Base-by-base conservation (phyloP, 2,888 invertebrate genomes). In the Microdon myrmicae region DNA sequence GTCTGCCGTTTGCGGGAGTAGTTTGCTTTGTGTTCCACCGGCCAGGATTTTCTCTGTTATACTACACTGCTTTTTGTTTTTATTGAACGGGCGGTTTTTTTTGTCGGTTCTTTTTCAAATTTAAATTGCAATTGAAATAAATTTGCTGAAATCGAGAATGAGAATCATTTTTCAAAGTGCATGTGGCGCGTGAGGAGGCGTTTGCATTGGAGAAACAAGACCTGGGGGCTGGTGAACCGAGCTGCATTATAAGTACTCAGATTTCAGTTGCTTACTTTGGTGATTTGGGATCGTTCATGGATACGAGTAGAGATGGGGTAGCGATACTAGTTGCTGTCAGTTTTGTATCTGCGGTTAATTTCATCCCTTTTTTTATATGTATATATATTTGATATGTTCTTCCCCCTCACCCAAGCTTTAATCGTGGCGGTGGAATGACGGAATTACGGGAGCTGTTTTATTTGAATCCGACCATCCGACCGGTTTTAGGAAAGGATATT, bases 51-150 rank as follows among this genome's bases (percentile, higher is more conserved):
- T 31, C 25, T 19, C 47, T 10, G n/a, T n/a, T 10, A 28, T 10
- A 28, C 12, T 28, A 28, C n/a, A 8, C 29, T 10, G 4, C 41
- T 37, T 43, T 37, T 39, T 8, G 7, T 39, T 13, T 25, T 10
- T 41, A 16, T 32, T 22, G 35, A n/a, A n/a, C n/a, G n/a, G n/a
- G 44, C n/a, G 28, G 48, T 37, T 47, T 43, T 34, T 49, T 19
- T 31, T 9, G 22, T 37, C 14, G 16, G 37, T 47, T 53, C 19
- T 53, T 34, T 53, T 54, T 34, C 23, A 53, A 58, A 66, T 66
- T 66, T 59, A 66, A 66, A 66, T 66, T 66, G 66, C 66, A 66
- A 66, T 66, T 66, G 66, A 66, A 66, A 66, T 66, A 66, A 66
- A 66, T 66, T 66, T 66, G 66, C 53, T 66, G 66, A 59, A 66